Evolutionary conservation across 2,113 vertebrate species (phyloP), one percentile per base, ranked within the genome.

Genomic region (Procapra przewalskii): DNA sequence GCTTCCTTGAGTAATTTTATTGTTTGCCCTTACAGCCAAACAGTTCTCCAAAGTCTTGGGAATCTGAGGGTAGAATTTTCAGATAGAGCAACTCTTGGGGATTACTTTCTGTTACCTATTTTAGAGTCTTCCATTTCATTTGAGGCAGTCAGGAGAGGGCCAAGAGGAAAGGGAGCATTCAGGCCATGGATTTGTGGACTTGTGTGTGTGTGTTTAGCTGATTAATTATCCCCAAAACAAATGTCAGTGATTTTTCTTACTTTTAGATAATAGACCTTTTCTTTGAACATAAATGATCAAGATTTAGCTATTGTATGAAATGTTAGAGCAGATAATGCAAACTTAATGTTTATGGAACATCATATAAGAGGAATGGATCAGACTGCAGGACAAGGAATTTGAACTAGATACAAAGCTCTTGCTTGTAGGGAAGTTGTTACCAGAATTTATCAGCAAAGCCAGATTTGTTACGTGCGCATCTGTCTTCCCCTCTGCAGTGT

Each of bases 271-370:
- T 77, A 27, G 43, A 25, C 55, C 23, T 50, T 89, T 21, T 88
- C 87, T 89, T 91, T 95, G 50, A 94, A 60, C 29, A 55, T 91
- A 94, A 23, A 48, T 92, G 81, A 96, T 90, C 85, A 92, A 80
- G n/a, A 71, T 93, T 55, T 93, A 95, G 95, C 15, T 96, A 17
- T 95, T 64, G 3, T 33, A 60, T 71, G 45, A 95, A 91, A 88
- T 71, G 21, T 88, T 96, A 89, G 45, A 91, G 64, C 83, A 55
- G 31, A 62, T 89, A 45, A 15, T 89, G 48, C 31, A 21, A 96
- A 80, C 50, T 31, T 80, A 55, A 15, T 93, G 91, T 93, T 64
- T 91, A 33, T n/a, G 71, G 23, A 91, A 81, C 40, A 62, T 85
- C 83, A 93, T 16, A 10, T 91, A 60, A 90, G 36, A 90, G 36